phyloP scores from a whole-genome alignment of 2,113 vertebrate species.

The Sphaerodactylus townsendi region DNA sequence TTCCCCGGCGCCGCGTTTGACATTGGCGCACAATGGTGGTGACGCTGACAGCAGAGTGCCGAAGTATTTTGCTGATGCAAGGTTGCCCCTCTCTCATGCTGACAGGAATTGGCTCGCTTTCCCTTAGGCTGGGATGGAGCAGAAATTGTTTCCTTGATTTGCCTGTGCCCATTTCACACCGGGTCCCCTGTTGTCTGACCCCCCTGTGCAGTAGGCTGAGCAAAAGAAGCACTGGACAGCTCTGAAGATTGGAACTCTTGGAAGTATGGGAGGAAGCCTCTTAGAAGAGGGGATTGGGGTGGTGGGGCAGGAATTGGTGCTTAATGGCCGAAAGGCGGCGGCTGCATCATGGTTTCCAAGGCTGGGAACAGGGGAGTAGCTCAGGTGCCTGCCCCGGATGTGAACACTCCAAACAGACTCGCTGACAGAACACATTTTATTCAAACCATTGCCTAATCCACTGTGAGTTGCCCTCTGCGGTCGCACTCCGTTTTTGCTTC shows the following conservation, averaged over 20 bases:
- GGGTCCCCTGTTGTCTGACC: neutral
- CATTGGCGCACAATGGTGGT: neutral
- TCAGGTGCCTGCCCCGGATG: neutral
- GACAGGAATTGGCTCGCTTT: neutral
- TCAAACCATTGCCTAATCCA: conserved; percentile 25
- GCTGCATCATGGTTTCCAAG: conserved; percentile 54
- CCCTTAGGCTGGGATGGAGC: conserved; percentile 16
- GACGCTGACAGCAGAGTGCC: neutral
- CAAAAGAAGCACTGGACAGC: neutral
- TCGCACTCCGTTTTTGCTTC: no score
- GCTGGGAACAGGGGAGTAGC: neutral
- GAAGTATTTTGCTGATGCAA: neutral
- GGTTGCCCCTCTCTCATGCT: neutral
- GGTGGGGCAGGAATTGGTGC: neutral
- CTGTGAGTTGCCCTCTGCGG: neutral
- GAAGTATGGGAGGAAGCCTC: conserved; percentile 19
- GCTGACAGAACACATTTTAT: conserved; percentile 3
- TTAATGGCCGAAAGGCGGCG: conserved; percentile 10
- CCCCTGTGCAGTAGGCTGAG: neutral
- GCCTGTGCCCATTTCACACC: conserved; percentile 27
- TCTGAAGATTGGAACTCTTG: neutral
- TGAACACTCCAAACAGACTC: conserved; percentile 1
- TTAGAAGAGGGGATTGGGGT: conserved; percentile 33
- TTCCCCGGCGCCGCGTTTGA: neutral
- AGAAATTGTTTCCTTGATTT: conserved; percentile 33